Evolutionary conservation across 2,888 invertebrate species (phyloP).

Genomic region (Sminthurinus aureus): DNA sequence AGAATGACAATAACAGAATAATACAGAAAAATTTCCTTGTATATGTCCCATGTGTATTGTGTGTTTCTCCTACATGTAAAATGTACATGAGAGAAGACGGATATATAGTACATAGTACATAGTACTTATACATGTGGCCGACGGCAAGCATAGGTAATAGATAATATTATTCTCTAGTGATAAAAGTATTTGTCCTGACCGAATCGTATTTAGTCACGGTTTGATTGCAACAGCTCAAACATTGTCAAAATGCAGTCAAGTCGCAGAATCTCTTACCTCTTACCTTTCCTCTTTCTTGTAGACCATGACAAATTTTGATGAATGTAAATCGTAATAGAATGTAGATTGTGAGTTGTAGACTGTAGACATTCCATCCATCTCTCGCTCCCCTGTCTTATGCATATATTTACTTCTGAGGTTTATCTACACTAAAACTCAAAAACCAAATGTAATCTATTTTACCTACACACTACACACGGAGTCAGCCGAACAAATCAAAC

Average conservation of each 20-base stretch:
- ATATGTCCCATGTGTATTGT: background rate
- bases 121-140: background rate
- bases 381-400: background rate
- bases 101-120: too few relatives aligned
- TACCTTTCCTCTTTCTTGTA: background rate
- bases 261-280: background rate
- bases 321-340: background rate
- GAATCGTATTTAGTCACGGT: background rate
- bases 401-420: conserved; percentile 14
- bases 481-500: background rate
- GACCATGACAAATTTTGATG: conserved; percentile 7
- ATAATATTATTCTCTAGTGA: background rate
- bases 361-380: background rate
- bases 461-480: background rate
- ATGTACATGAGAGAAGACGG: background rate
- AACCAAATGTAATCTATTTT: conserved; percentile 4
- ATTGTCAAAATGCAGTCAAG: too few relatives aligned
- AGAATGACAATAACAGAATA: background rate
- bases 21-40: background rate
- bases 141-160: too few relatives aligned
- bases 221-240: background rate
- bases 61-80: background rate
- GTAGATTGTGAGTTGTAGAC: background rate
- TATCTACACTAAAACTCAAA: background rate
- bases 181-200: conserved; percentile 6